Evolutionary conservation across 2,113 vertebrate species (phyloP), one percentile per base, ranked within the genome.

Genomic region (Romanogobio albipinnatus): DNA sequence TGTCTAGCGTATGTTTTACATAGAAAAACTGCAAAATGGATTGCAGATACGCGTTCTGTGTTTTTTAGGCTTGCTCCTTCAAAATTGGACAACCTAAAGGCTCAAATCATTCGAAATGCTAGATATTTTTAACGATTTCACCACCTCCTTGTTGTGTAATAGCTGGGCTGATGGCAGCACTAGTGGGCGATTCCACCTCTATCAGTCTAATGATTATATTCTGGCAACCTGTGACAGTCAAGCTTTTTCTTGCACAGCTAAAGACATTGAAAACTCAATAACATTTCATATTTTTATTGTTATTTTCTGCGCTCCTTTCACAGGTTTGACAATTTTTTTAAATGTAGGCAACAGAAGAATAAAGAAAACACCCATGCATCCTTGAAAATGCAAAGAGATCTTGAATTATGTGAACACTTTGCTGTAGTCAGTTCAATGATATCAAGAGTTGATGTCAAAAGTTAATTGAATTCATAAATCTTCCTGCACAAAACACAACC

Each of bases 41-140:
- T 22, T 56, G 17, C 17, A 19, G 6, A 56, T 8, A 56, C 5
- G 36, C 39, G 6, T 39, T 39, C 39, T 39, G 39, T 39, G 36
- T 13, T 53, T 68, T 64, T 43, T 29, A 56, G 14, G 22, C 22
- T 56, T 22, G 17, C 6, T 29, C 24, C 4, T 9, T n/a, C 36
- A 81, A 80, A 76, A 49, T 70, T 17, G 84, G 10, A 51, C 76
- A 13, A 24, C 15, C 85, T 86, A 68, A 29, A 82, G 61, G 61
- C 81, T 53, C 22, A n/a, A n/a, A 45, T 66, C 49, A 47, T 56
- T 71, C 47, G 58, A 7, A 43, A 43, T 84, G 24, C 76, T n/a
- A 68, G 80, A 77, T 64, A 86, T 87, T 24, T 87, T 89, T 56
- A 56, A 22, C 88, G 84, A 92, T 81, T 85, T 88, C 89, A 86